Base-by-base conservation (phyloP, 1,140 invertebrate genomes). In the Cyrtorhinus lividipennis region DNA sequence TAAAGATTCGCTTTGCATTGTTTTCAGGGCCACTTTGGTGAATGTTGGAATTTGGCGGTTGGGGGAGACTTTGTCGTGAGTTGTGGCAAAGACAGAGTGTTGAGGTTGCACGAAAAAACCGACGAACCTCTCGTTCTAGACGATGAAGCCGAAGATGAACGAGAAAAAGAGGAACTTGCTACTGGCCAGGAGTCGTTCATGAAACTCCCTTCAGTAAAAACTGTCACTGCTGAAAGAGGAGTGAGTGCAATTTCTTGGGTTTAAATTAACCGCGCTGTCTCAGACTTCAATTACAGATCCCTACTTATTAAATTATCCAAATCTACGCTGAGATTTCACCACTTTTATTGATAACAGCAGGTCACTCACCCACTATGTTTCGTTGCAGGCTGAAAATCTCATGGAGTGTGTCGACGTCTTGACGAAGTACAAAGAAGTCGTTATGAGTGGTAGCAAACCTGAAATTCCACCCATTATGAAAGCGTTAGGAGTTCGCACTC, bases 51-150 rank as follows among this genome's bases (percentile, higher is more conserved):
- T 66, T 74, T 95, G 67, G 77, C 81, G 25, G 81, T 95, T 46
- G 89, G 88, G 66, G 94, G 93, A 1, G 76, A 84, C 59, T 86
- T 81, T 74, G 76, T 92, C 44, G 83, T 86, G 1, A 88, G 86
- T 24, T 87, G 87, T 68, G 94, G 95, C 38, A 84, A 88, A 5
- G 96, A 99, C 77, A 82, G 84, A 68, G 88, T 92, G 20, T 72
- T 99, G 48, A 79, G 96, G 24, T 72, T 98, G 24, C 97, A 84
- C 79, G 81, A 92, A 71, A 85, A 87, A 69, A 90, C 90, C 1
- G 79, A 87, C 56, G 94, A 99, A 74, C 83, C 88, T 1, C 77
- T 99, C 27, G 88, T 98, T 30, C 75, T 98, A 5, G 85, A 94
- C 71, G 96, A 99, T 73, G 83, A 94, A 67, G 82, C 85, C 68